Percentiles rank a stretch among this genome's conserved stretches.
Conservation (phyloP, 2,797 vertebrate genomes). For the Macropodus opercularis region DNA sequence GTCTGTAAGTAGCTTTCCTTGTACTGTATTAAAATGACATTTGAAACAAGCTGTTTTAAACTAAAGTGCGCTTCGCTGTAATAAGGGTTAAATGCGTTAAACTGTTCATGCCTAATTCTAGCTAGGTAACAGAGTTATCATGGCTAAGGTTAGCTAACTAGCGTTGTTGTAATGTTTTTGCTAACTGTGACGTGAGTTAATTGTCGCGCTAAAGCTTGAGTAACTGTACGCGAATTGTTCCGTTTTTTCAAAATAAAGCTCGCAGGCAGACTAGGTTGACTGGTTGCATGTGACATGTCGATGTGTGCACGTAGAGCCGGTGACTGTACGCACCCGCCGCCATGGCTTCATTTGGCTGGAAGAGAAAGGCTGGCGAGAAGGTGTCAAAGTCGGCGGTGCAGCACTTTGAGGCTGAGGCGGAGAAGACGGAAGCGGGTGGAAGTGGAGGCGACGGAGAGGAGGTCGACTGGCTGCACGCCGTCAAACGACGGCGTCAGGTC, state of each 20-base stretch:
- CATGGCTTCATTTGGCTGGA: conserved; percentile 98
- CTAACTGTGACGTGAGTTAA: too few relatives aligned
- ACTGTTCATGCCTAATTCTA: not conserved
- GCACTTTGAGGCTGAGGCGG: conserved; percentile 89
- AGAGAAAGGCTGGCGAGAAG: conserved; percentile 93
- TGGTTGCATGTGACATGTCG: too few relatives aligned
- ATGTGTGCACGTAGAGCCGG: too few relatives aligned
- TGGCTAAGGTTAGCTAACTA: conserved; percentile 26
- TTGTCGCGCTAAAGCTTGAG: not conserved
- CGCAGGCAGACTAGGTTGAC: too few relatives aligned
- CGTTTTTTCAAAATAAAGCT: conserved; percentile 14
- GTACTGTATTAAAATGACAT: not conserved
- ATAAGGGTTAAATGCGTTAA: not conserved
- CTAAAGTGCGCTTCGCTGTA: not conserved
- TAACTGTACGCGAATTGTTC: not conserved
- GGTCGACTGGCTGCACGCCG: conserved; percentile 83
- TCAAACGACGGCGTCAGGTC: conserved; percentile 85
- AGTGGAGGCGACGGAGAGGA: conserved; percentile 73
- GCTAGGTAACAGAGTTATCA: not conserved
- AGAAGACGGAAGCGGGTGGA: conserved; percentile 77
- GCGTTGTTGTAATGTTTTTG: too few relatives aligned
- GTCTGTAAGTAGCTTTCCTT: conserved; percentile 3
- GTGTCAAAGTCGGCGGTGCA: conserved; percentile 89
- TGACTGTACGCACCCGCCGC: too few relatives aligned
- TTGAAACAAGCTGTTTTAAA: not conserved